Evolutionary conservation across 2,888 invertebrate genomes (phyloP).

Genomic region (Schrankia costaestrigalis): DNA sequence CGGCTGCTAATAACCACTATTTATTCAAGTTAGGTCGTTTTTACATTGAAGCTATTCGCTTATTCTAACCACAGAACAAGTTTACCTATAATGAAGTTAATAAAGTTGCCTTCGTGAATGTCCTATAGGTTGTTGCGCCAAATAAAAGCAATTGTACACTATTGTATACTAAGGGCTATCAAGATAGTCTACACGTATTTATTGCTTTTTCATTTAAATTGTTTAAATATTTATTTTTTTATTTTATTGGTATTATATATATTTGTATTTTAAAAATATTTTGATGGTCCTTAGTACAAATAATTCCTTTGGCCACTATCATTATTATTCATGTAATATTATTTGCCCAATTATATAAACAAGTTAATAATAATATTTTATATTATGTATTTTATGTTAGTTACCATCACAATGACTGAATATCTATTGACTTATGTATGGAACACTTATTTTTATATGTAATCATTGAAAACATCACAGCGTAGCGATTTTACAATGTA

Average conservation of each 20-base stretch:
- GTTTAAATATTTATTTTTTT: too few species aligned
- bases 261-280: too few species aligned
- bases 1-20: slow-evolving; percentile 65
- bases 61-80: slow-evolving; percentile 57
- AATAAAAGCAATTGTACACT: slow-evolving; percentile 18
- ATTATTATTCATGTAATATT: too few species aligned
- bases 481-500: slow-evolving; percentile 29
- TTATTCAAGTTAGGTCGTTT: slow-evolving; percentile 41
- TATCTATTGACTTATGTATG: too few species aligned
- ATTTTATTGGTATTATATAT: too few species aligned
- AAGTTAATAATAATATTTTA: too few species aligned
- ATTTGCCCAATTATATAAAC: too few species aligned
- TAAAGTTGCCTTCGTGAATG: slow-evolving; percentile 29
- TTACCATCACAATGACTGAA: too few species aligned
- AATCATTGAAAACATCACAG: slow-evolving; percentile 17
- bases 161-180: slow-evolving; percentile 15
- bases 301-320: slow-evolving; percentile 7
- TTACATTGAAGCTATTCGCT: slow-evolving; percentile 63
- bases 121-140: slow-evolving; percentile 12
- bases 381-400: slow-evolving; percentile 19
- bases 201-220: too few species aligned
- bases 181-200: too few species aligned
- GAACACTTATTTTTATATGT: slow-evolving; percentile 18
- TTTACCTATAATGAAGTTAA: slow-evolving; percentile 31
- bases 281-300: slow-evolving; percentile 9